A percentile compares a stretch with the other conserved stretches of the same genome.
These are phyloP conservation scores for Apotomis betuletana DNA, from an alignment of 2,888 invertebrate genomes.

Conservation along the genomic window DNA sequence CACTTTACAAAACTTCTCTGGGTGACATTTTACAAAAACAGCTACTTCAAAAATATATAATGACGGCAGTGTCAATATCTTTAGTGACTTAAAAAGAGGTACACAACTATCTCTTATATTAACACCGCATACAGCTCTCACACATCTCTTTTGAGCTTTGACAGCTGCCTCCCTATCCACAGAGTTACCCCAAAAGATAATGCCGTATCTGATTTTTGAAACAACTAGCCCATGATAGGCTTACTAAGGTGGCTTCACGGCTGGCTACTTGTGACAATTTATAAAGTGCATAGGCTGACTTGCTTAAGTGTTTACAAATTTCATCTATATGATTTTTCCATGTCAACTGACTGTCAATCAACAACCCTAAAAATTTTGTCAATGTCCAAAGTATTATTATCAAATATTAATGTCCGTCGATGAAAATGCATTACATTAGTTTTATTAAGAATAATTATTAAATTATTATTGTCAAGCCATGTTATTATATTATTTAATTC, in stretches of 20 bases:
- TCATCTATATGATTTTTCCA: neutral
- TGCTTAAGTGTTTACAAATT: neutral
- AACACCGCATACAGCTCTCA: neutral
- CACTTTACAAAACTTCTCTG: neutral
- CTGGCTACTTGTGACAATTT: neutral
- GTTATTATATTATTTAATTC: neutral
- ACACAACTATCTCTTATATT: constrained; percentile 2
- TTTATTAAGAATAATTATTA: neutral
- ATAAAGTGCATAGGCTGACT: neutral
- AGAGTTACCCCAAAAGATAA: neutral
- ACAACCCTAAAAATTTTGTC: neutral
- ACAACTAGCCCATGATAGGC: neutral
- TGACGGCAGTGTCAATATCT: neutral
- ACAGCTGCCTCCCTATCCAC: neutral
- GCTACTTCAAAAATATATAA: neutral
- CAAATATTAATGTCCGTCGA: neutral
- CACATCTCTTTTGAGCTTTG: neutral
- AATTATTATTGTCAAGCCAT: neutral
- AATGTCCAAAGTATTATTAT: neutral
- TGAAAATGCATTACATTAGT: neutral
- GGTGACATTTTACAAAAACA: neutral
- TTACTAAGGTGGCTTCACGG: neutral
- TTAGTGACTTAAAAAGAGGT: neutral
- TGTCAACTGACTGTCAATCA: neutral
- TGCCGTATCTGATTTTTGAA: neutral